Conservation (phyloP, 2,888 invertebrate genomes). For the Globia sparganii region DNA sequence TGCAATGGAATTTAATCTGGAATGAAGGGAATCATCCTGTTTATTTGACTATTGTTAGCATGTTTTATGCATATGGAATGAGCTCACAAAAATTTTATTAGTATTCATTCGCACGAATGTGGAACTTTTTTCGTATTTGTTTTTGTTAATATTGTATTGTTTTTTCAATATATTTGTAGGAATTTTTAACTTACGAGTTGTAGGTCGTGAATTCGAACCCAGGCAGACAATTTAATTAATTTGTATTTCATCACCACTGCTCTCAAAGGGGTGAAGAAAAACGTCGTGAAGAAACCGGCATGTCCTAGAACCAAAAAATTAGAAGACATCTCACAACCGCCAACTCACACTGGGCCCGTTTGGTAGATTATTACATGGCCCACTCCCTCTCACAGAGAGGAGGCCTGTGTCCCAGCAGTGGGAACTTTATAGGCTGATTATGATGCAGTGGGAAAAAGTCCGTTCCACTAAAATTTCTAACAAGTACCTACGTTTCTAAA, state of each 20-base stretch:
- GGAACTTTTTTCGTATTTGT: background rate
- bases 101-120: slow-evolving; percentile 33
- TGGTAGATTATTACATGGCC: background rate
- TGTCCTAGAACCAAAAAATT: background rate
- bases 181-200: background rate
- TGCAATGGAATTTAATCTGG: slow-evolving; percentile 67
- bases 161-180: background rate
- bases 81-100: slow-evolving; percentile 12
- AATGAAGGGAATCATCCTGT: slow-evolving; percentile 50
- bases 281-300: background rate
- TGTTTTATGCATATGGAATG: slow-evolving; percentile 41
- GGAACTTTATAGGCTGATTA: background rate
- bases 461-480: background rate
- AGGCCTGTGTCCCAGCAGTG: background rate
- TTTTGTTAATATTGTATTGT: slow-evolving; percentile 10
- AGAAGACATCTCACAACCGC: background rate
- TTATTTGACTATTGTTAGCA: slow-evolving; percentile 52
- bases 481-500: background rate
- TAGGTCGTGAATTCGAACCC: background rate
- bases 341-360: background rate
- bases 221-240: background rate
- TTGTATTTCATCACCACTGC: background rate
- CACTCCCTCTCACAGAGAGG: no score
- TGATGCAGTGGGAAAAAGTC: background rate
- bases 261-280: background rate